These are phyloP conservation scores for Sebastes itinus DNA, from an alignment of 2,797 vertebrate genomes.

Conservation along the genomic window DNA sequence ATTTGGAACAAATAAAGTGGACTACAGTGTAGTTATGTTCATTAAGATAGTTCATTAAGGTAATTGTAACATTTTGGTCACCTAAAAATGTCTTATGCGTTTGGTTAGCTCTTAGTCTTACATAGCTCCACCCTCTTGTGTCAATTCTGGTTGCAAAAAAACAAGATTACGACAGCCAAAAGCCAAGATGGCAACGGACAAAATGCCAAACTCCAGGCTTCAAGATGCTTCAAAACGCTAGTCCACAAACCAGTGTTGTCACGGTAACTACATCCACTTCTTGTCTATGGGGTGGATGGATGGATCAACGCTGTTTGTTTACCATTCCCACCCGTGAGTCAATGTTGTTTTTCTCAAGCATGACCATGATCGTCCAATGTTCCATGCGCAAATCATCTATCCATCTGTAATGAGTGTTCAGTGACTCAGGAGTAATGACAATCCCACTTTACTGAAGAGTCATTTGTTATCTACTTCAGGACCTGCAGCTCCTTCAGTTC, in stretches of 20 bases:
- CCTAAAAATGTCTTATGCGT: too few species aligned
- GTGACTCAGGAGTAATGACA: conserved; percentile 25
- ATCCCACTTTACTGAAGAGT: conserved; percentile 14
- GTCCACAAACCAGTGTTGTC: neutral
- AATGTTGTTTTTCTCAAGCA: neutral
- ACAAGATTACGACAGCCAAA: neutral
- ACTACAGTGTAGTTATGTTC: too few species aligned
- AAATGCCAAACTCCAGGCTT: neutral
- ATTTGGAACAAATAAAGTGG: too few species aligned
- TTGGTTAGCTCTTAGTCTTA: too few species aligned
- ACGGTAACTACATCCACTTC: neutral
- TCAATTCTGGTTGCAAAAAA: too few species aligned
- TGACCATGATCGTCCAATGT: neutral
- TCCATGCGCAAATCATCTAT: conserved; percentile 6
- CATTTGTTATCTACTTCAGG: conserved; percentile 18
- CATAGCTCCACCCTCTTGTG: too few species aligned
- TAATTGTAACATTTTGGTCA: too few species aligned
- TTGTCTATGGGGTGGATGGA: neutral
- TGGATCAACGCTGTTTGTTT: neutral
- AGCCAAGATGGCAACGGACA: rapidly evolving
- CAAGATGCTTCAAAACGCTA: neutral
- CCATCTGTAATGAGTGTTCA: conserved; percentile 27
- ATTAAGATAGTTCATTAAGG: too few species aligned
- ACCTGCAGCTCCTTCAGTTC: conserved; percentile 14
- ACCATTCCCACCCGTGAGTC: neutral